A percentile compares a stretch with the other conserved stretches of the same genome.
These are phyloP conservation scores for Varanus komodoensis DNA, from an alignment of 2,113 vertebrate genomes.

Conservation along the genomic window DNA sequence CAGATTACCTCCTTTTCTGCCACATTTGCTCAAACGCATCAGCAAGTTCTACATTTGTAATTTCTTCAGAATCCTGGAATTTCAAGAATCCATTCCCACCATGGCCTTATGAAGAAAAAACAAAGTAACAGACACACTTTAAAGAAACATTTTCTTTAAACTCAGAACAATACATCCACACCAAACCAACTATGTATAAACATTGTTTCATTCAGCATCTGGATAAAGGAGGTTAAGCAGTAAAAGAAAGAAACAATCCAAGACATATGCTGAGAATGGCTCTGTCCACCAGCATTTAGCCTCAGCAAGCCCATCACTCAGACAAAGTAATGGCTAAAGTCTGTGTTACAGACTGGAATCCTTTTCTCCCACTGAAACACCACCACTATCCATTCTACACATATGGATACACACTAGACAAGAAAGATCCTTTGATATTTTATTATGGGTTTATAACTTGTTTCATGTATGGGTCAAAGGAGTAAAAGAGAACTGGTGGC, in stretches of 20 bases:
- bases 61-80: slow-evolving; percentile 99
- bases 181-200: background rate
- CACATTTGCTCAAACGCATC: slow-evolving; percentile 99
- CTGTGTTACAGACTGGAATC: background rate
- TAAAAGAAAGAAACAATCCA: background rate
- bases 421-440: background rate
- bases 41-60: slow-evolving; percentile 96
- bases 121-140: slow-evolving; percentile 1
- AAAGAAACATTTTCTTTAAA: slow-evolving; percentile 6
- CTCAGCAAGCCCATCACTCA: background rate
- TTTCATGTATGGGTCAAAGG: background rate
- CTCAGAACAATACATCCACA: background rate
- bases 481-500: background rate
- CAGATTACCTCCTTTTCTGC: slow-evolving; percentile 94
- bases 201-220: background rate
- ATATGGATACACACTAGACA: background rate
- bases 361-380: background rate
- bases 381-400: background rate
- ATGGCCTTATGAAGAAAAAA: slow-evolving; percentile 82
- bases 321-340: background rate
- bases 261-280: background rate
- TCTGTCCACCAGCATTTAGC: background rate
- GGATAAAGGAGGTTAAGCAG: background rate
- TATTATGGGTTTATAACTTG: background rate
- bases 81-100: slow-evolving; percentile 98